Evolutionary conservation across 2,888 invertebrate genomes (phyloP), one percentile per base, ranked within the genome.

Genomic region (Orgyia antiqua): DNA sequence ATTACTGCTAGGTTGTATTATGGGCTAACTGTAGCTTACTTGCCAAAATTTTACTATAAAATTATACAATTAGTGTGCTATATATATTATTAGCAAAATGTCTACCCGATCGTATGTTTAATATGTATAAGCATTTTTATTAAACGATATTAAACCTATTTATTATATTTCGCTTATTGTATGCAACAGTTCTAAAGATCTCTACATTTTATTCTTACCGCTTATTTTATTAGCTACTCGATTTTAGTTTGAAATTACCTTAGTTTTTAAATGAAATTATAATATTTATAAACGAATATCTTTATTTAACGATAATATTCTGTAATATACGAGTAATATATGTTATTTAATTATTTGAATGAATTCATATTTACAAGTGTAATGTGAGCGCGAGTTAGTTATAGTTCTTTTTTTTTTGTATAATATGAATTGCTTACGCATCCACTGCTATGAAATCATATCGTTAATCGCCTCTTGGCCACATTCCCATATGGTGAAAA

Each of bases 271-370:
- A 15, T 58, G 47, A 62, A 67, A 59, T 66, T 62, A 47, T 68
- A 63, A 68, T 76, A 77, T 77, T 72, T 77, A 75, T 73, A 61
- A 36, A 62, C 48, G 57, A 63, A 63, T 59, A 61, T 58, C 72
- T 72, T 75, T 73, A 68, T 70, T 70, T 66, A 66, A 70, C 58
- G 46, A 60, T 65, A 58, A 62, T 62, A 62, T 61, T 60, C 57
- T 76, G 72, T 73, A 74, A 68, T 61, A 71, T 72, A 76, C 58
- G 67, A 75, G 68, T 77, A 74, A 71, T 73, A 73, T 71, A 71
- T 67, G 51, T 67, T 72, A 72, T 75, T 75, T 69, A 74, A 69
- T 72, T 69, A 71, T 64, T 71, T 71, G 57, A 72, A 73, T 75
- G 62, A 69, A 69, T 68, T 74, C 58, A 61, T 69, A 67, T 71